Conservation (phyloP, 2,797 vertebrate species). For the Gouania willdenowi region DNA sequence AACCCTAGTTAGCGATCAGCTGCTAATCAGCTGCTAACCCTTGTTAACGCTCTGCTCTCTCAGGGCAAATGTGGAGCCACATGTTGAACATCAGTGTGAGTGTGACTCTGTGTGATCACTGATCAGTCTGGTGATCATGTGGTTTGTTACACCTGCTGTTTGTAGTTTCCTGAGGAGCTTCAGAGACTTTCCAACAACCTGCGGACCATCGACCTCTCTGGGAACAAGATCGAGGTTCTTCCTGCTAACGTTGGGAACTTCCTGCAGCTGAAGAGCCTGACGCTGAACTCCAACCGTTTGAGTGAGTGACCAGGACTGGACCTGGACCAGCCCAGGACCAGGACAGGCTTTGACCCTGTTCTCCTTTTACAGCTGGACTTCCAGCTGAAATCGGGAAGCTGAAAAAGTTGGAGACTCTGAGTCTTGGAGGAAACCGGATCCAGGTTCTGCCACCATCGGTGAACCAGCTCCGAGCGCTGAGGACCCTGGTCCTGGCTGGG, state of each 20-base stretch:
- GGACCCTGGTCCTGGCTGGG: slow-evolving; percentile 86
- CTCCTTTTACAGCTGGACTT: slow-evolving; percentile 69
- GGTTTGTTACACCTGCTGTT: too few species aligned
- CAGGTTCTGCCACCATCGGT: slow-evolving; percentile 77
- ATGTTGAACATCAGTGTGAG: too few species aligned
- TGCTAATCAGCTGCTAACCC: too few species aligned
- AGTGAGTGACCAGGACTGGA: slow-evolving; percentile 83
- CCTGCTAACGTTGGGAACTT: slow-evolving; percentile 87
- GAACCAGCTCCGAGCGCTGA: slow-evolving; percentile 84
- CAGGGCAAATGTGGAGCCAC: too few species aligned
- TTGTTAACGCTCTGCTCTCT: too few species aligned
- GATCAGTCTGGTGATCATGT: too few species aligned
- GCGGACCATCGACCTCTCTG: slow-evolving; percentile 89
- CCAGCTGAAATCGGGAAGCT: slow-evolving; percentile 87
- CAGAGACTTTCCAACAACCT: slow-evolving; percentile 87
- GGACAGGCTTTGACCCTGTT: too few species aligned
- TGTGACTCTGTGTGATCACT: too few species aligned
- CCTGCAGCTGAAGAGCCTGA: slow-evolving; percentile 86
- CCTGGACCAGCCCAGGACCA: too few species aligned
- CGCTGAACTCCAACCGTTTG: slow-evolving; percentile 86
- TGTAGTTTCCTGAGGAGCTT: slow-evolving; percentile 92
- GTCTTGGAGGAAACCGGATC: slow-evolving; percentile 85
- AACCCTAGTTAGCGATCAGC: too few species aligned
- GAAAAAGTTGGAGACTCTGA: slow-evolving; percentile 91
- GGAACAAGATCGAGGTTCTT: slow-evolving; percentile 89